A percentile compares a stretch with the other conserved stretches of the same genome.
These are phyloP conservation scores for Caenorhabditis imperialis DNA, from an alignment of 2,888 invertebrate species.

Conservation along the genomic window DNA sequence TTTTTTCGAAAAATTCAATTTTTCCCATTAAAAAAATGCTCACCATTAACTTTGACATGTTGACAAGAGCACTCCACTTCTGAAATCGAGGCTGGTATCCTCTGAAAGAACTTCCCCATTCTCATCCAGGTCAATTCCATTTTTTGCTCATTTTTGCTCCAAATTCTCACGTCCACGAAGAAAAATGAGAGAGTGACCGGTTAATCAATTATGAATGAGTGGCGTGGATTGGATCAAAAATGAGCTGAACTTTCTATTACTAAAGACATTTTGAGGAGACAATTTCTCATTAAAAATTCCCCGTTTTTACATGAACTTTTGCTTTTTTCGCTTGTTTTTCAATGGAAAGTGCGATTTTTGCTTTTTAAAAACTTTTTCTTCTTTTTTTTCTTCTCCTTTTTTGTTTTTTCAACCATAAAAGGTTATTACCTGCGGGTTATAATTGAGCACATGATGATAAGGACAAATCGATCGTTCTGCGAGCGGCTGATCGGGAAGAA, in stretches of 20 bases:
- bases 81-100: conserved; percentile 52
- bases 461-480: conserved; percentile 48
- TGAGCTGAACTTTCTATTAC: conserved; percentile 23
- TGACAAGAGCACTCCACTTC: conserved; percentile 54
- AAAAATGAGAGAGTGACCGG: too few species aligned
- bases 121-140: too few species aligned
- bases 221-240: conserved; percentile 18
- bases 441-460: conserved; percentile 52
- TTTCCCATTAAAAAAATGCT: background rate
- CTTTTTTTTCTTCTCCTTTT: background rate
- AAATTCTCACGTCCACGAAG: too few species aligned
- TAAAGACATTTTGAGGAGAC: too few species aligned
- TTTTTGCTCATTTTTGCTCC: background rate
- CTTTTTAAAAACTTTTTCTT: conserved; percentile 5
- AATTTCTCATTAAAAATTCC: too few species aligned
- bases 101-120: conserved; percentile 50
- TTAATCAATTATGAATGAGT: conserved; percentile 34
- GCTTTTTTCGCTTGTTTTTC: too few species aligned
- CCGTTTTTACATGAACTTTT: background rate
- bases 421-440: conserved; percentile 38
- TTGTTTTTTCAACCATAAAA: conserved; percentile 7
- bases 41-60: conserved; percentile 30
- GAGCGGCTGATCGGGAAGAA: conserved; percentile 51
- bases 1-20: too few species aligned
- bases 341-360: background rate